Base-by-base conservation (phyloP, 2,888 invertebrate genomes). In the Scrobipalpa costella region DNA sequence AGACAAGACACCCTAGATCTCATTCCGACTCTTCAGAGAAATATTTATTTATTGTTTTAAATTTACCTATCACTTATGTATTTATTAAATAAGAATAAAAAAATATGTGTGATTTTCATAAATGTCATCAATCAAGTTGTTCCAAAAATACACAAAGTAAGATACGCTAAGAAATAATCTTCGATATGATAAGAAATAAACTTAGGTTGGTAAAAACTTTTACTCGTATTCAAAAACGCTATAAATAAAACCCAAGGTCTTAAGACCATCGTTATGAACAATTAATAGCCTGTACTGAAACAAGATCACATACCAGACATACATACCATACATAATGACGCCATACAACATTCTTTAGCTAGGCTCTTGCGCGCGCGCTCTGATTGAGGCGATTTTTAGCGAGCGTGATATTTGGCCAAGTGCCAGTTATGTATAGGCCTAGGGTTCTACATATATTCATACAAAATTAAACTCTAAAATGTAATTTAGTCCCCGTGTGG, bases 261-360 rank as follows among this genome's bases (percentile, higher is more conserved):
- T 15, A 44, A 44, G 15, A 15, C 7, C 44, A 15, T 44, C 44
- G 44, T 44, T 44, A 44, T 15, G 7, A n/a, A 15, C 44, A 44
- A 44, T 44, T 44, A 44, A 44, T 44, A 9, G 44, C 9, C 9
- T 5, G 9, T 44, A 44, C 44, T 44, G 15, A 3, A 44, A 9
- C 44, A 44, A 44, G n/a, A 44, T 44, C 44, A 44, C 44, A 44
- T 44, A 44, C 44, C 44, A 15, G n/a, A 44, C 44, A 55, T 19
- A 13, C 55, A 33, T 55, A 55, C 44, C 44, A 44, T 44, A 44
- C 44, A 44, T 44, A 44, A 44, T 27, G 27, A 44, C n/a, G 5
- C 44, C 44, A 44, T 44, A 44, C 44, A 9, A 44, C 44, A 44
- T 44, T 44, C 44, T 27, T 27, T 27, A 2, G 27, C 27, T 27